phyloP scores from a whole-genome alignment of 2,888 invertebrate genomes.

The Nudaria mundana region DNA sequence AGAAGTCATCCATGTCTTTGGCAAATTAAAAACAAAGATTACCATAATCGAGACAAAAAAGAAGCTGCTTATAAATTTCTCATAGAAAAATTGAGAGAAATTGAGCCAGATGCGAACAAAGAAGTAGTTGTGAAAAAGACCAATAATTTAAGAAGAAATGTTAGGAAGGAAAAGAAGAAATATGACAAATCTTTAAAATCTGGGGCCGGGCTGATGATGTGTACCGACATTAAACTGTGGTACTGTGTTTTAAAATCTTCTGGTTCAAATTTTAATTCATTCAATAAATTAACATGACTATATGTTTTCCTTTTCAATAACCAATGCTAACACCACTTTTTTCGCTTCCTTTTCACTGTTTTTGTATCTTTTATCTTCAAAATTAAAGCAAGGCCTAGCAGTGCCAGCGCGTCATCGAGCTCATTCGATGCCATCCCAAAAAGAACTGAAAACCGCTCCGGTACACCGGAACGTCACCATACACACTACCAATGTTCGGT shows the following conservation, averaged over 20 bases:
- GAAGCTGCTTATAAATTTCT: slow-evolving; percentile 15
- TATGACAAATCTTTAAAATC: slow-evolving; percentile 10
- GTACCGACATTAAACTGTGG: neutral
- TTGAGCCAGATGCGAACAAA: slow-evolving; percentile 8
- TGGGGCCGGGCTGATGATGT: neutral
- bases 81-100: slow-evolving; percentile 17
- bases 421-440: slow-evolving; percentile 26
- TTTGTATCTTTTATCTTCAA: slow-evolving; percentile 19
- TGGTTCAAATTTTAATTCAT: slow-evolving; percentile 21
- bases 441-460: slow-evolving; percentile 26
- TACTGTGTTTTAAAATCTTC: slow-evolving; percentile 14
- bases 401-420: slow-evolving; percentile 23
- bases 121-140: slow-evolving; percentile 13
- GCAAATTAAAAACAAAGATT: slow-evolving; percentile 22
- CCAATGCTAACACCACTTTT: slow-evolving; percentile 23
- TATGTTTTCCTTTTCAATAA: slow-evolving; percentile 16
- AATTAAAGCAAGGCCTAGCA: slow-evolving; percentile 24
- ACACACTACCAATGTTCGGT: slow-evolving; percentile 21
- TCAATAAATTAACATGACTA: slow-evolving; percentile 20
- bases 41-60: slow-evolving; percentile 21
- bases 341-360: slow-evolving; percentile 14
- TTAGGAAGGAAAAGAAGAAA: slow-evolving; percentile 19
- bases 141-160: slow-evolving; percentile 16
- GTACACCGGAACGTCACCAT: slow-evolving; percentile 15
- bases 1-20: slow-evolving; percentile 18